These are phyloP conservation scores for Tillus elongatus DNA, from an alignment of 2,888 invertebrate species.

Conservation along the genomic window DNA sequence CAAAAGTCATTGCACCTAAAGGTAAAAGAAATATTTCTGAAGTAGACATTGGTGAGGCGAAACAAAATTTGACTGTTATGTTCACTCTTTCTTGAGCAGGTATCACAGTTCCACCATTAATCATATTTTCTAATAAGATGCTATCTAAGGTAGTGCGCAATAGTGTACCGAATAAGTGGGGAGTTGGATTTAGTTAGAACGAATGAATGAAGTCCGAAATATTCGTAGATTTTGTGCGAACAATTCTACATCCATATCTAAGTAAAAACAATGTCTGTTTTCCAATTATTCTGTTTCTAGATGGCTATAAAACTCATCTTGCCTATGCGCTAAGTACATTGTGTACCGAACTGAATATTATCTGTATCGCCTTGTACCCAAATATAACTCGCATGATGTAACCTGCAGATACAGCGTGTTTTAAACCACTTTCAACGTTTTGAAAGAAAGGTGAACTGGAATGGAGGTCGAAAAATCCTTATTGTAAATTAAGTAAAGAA, in stretches of 20 bases:
- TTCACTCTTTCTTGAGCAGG: background rate
- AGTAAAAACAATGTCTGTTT: no score
- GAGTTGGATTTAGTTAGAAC: background rate
- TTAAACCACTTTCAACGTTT: background rate
- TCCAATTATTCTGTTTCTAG: no score
- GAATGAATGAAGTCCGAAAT: background rate
- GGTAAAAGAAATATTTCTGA: background rate
- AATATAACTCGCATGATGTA: background rate
- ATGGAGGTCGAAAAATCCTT: no score
- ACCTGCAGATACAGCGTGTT: background rate
- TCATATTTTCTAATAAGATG: background rate
- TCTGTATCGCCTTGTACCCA: background rate
- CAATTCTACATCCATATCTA: no score
- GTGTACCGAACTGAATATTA: background rate
- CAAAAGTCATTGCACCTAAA: background rate
- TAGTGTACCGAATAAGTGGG: background rate
- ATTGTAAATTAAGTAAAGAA: background rate
- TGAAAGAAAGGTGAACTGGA: background rate
- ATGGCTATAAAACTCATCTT: no score
- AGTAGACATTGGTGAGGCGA: background rate
- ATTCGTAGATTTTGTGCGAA: no score
- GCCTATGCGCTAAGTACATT: no score
- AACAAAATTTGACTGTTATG: slow-evolving; percentile 4
- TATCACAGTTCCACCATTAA: background rate
- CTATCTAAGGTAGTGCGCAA: background rate